These are phyloP conservation scores for Sebastes itinus DNA, from an alignment of 2,797 vertebrate genomes.

Conservation along the genomic window DNA sequence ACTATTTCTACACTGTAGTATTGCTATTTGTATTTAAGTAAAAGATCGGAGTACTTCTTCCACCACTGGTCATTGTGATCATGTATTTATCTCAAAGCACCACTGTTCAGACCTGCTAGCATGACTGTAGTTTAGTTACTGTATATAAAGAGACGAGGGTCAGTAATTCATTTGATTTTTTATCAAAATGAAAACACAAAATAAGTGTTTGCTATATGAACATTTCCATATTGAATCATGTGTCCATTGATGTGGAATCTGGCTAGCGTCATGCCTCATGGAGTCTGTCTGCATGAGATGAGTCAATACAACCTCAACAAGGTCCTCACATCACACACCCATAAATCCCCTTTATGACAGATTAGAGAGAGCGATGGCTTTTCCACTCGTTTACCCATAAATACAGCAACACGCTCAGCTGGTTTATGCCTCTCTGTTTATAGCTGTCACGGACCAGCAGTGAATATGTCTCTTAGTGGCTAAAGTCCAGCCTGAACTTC, in stretches of 20 bases:
- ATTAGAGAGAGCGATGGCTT: constrained; percentile 75
- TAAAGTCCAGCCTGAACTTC: constrained; percentile 59
- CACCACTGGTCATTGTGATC: not conserved
- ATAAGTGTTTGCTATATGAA: not conserved
- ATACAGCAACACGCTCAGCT: constrained; percentile 73
- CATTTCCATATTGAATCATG: not conserved
- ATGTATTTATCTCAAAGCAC: not conserved
- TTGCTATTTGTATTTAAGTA: not conserved
- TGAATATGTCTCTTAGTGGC: constrained; percentile 74
- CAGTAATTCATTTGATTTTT: not conserved
- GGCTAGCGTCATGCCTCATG: constrained; percentile 33
- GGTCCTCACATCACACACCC: constrained; percentile 63
- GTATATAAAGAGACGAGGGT: not conserved
- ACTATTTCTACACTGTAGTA: not conserved
- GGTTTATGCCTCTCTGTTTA: constrained; percentile 76
- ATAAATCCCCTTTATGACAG: constrained; percentile 77
- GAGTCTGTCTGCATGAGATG: constrained; percentile 64
- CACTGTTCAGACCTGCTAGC: not conserved
- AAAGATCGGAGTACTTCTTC: not conserved
- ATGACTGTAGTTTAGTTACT: not conserved
- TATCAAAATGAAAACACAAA: not conserved
- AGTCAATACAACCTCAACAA: constrained; percentile 72
- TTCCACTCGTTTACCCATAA: constrained; percentile 77
- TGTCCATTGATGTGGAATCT: constrained; percentile 21
- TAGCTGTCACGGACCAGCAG: constrained; percentile 67